Evolutionary conservation across 1,140 invertebrate species (phyloP).

Genomic region (Leptoteleia sp.): DNA sequence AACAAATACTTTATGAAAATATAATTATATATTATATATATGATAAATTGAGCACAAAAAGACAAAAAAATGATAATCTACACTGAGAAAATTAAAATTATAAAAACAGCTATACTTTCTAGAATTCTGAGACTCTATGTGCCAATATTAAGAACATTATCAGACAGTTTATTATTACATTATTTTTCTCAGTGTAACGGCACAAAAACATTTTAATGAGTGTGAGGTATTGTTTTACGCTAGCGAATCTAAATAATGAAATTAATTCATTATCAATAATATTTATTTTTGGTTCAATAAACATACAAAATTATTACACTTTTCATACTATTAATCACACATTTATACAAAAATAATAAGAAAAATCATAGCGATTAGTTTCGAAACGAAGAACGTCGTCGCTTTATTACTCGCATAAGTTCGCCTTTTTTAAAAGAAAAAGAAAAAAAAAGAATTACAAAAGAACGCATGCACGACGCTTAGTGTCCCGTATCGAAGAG

Average conservation of each 20-base stretch:
- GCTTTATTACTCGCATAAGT: constrained; percentile 71
- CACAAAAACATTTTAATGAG: too few relatives aligned
- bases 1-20: too few relatives aligned
- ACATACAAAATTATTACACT: constrained; percentile 82
- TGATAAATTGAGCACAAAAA: too few relatives aligned
- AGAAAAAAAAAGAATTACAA: constrained; percentile 75
- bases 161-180: too few relatives aligned
- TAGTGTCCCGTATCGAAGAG: constrained; percentile 53
- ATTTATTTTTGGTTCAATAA: constrained; percentile 82
- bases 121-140: too few relatives aligned
- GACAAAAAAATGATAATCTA: too few relatives aligned
- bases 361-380: constrained; percentile 64
- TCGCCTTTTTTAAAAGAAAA: constrained; percentile 32
- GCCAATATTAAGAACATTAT: too few relatives aligned
- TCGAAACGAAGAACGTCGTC: constrained; percentile 75
- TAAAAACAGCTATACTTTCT: too few relatives aligned
- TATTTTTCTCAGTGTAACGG: too few relatives aligned
- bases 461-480: constrained; percentile 69
- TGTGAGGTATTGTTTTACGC: too few relatives aligned
- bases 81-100: too few relatives aligned
- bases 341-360: constrained; percentile 81
- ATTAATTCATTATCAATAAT: constrained; percentile 78
- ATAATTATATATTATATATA: too few relatives aligned
- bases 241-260: not conserved
- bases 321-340: constrained; percentile 81